Evolutionary conservation across 2,797 vertebrate species (phyloP), one percentile per base, ranked within the genome.

Genomic region (Geotrypetes seraphini): DNA sequence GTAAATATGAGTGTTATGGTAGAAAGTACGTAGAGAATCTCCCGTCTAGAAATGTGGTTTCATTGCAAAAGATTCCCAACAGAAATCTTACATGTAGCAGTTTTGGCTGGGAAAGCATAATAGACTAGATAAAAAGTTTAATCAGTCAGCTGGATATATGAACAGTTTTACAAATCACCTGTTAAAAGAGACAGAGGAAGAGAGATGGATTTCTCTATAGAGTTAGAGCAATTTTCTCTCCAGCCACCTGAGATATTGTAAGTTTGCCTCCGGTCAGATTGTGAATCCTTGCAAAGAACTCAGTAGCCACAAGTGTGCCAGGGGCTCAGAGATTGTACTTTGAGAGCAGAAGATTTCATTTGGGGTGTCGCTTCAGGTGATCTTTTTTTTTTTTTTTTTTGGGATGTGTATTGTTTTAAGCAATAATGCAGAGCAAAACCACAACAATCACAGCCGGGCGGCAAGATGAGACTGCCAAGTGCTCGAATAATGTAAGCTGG

Each of bases 11-110:
- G n/a, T 54, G 55, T 54, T n/a, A n/a, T n/a, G 55, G 71, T 71
- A 80, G 69, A 75, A 58, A 31, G 59, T n/a, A n/a, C n/a, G n/a
- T 10, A 14, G 53, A 36, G 36, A 57, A 73, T 79, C 62, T 71
- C 70, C 69, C 69, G 71, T 66, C 70, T 77, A 71, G 70, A 57
- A 66, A 66, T 60, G 69, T 53, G 48, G 49, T 44, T 62, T 35
- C 24, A 58, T 60, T 52, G 61, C 62, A 7, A 60, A 57, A 56
- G 41, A 10, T 41, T 75, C 63, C 60, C 69, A 31, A 27, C 43
- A 70, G 71, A 68, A 67, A 59, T 44, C 50, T 16, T 25, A 39
- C 49, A 67, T 65, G 43, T 35, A 9, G 28, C 16, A 41, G 25
- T 28, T 35, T 47, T 12, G 3, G 30, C 46, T 10, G 19, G 14